Evolutionary conservation across 2,888 invertebrate genomes (phyloP).

Genomic region (Seira sanloemensis): DNA sequence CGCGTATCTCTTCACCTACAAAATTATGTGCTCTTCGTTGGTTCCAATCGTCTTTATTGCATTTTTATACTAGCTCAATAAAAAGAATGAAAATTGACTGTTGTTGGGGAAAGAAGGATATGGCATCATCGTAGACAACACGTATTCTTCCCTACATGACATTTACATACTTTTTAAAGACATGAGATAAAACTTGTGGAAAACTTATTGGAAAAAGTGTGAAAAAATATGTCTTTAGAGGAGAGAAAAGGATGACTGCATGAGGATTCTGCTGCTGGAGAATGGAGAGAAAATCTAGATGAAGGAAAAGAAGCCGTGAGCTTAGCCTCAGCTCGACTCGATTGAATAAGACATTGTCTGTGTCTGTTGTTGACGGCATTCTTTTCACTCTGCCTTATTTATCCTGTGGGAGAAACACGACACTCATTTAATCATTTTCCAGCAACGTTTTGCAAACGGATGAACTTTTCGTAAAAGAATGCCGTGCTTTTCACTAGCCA

Average conservation of each 20-base stretch:
- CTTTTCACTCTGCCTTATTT: slow-evolving; percentile 40
- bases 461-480: too few relatives aligned
- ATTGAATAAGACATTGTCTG: slow-evolving; percentile 60
- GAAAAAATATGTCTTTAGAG: too few relatives aligned
- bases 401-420: too few relatives aligned
- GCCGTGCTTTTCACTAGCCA: too few relatives aligned
- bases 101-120: not conserved
- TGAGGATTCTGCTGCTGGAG: not conserved
- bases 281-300: slow-evolving; percentile 48
- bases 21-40: not conserved
- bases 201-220: not conserved
- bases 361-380: slow-evolving; percentile 56
- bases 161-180: not conserved
- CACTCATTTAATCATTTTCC: too few relatives aligned
- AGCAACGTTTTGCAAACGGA: too few relatives aligned
- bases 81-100: not conserved
- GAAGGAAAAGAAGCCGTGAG: slow-evolving; percentile 53
- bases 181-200: not conserved
- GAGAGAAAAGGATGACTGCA: not conserved
- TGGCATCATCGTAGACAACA: not conserved
- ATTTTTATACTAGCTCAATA: not conserved
- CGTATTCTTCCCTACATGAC: too few relatives aligned
- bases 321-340: slow-evolving; percentile 7
- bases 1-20: not conserved
- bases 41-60: not conserved